Evolutionary conservation across 2,113 vertebrate genomes (phyloP).

Genomic region (Campylorhamphus procurvoides): DNA sequence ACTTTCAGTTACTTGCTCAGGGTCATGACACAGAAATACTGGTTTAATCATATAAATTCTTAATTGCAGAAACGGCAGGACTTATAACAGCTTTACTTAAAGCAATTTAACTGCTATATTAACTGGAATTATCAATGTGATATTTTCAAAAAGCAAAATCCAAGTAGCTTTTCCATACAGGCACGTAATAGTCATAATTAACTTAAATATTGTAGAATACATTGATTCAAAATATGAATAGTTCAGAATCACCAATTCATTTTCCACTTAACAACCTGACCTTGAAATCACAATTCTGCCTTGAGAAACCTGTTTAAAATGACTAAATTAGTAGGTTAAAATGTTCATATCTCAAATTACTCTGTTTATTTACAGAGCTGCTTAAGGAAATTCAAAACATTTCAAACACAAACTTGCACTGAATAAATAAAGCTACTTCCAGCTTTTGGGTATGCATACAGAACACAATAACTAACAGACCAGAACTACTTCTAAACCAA

Average conservation of each 20-base stretch:
- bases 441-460: not conserved
- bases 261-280: not conserved
- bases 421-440: not conserved
- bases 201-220: not conserved
- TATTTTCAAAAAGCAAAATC: not conserved
- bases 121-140: not conserved
- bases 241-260: not conserved
- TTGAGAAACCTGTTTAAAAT: not conserved
- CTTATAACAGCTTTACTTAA: not conserved
- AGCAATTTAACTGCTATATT: not conserved
- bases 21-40: not conserved
- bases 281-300: not conserved
- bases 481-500: not conserved
- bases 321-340: not conserved
- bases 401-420: not conserved
- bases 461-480: not conserved
- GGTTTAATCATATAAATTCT: not conserved
- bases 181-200: not conserved
- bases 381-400: not conserved
- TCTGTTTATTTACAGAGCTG: not conserved
- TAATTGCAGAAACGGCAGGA: not conserved
- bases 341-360: not conserved
- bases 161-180: not conserved
- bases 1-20: not conserved
- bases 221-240: not conserved